Evolutionary conservation across 2,113 vertebrate genomes (phyloP).

Genomic region (Taurulus bubalis): DNA sequence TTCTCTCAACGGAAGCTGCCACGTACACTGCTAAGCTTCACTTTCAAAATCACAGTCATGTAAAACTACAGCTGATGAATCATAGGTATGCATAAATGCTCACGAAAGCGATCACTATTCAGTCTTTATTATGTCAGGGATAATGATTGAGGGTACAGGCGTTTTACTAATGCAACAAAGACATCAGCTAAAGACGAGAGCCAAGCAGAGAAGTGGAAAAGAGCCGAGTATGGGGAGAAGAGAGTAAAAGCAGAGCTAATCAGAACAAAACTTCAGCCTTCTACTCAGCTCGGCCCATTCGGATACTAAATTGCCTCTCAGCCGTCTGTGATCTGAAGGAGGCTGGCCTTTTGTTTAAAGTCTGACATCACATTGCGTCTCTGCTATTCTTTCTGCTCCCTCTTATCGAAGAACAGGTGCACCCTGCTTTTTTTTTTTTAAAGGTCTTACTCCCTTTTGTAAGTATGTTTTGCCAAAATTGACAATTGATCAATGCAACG

Average conservation of each 20-base stretch:
- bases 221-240: background rate
- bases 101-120: background rate
- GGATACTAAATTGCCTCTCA: constrained; percentile 66
- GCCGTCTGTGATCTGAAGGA: constrained; percentile 59
- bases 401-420: constrained; percentile 9
- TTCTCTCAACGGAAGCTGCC: background rate
- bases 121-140: background rate
- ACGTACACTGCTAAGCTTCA: background rate
- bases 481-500: constrained; percentile 5
- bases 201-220: constrained; percentile 17
- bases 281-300: constrained; percentile 46
- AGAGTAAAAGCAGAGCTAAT: constrained; percentile 41
- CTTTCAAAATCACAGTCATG: too few relatives aligned
- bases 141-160: background rate
- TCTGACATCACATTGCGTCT: constrained; percentile 35
- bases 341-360: constrained; percentile 48
- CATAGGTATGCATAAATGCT: background rate
- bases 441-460: background rate
- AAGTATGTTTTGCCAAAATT: constrained; percentile 36
- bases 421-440: constrained; percentile 22
- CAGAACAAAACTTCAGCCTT: constrained; percentile 56
- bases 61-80: background rate
- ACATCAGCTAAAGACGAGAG: constrained; percentile 24
- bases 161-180: constrained; percentile 24
- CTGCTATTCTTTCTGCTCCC: constrained; percentile 17